phyloP scores from a whole-genome alignment of 1,140 invertebrate species.

The Halictus rubicundus region DNA sequence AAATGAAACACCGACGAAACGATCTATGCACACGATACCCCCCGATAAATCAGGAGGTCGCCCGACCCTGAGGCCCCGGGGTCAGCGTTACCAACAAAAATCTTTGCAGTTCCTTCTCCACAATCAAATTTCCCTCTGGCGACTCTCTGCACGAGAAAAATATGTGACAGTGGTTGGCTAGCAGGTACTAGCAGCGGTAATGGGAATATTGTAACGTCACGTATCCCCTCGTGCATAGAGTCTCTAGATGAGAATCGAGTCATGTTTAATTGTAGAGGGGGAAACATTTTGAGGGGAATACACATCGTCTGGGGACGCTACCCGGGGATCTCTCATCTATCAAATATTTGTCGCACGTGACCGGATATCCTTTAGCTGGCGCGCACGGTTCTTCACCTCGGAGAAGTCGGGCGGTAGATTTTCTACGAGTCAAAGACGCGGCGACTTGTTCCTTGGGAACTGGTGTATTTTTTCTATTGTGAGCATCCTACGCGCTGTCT shows the following conservation, averaged over 20 bases:
- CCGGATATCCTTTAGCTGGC: background rate
- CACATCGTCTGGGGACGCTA: too few species aligned
- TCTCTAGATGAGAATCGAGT: too few species aligned
- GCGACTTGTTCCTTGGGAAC: conserved; percentile 17
- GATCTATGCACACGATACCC: conserved; percentile 6
- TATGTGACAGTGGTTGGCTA: too few species aligned
- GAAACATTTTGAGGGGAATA: too few species aligned
- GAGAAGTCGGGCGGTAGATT: conserved; percentile 21
- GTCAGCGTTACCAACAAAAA: too few species aligned
- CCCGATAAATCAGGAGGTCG: background rate
- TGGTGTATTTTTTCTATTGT: conserved; percentile 40
- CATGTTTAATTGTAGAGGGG: too few species aligned
- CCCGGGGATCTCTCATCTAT: background rate
- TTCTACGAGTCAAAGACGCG: conserved; percentile 17
- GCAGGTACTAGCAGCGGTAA: too few species aligned
- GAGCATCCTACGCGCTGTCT: background rate
- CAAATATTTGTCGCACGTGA: background rate
- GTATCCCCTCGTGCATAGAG: too few species aligned
- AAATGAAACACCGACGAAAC: conserved; percentile 22
- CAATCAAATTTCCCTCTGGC: too few species aligned
- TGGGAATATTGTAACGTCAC: too few species aligned
- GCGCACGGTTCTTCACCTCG: background rate
- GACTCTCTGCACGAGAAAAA: too few species aligned
- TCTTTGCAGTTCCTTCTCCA: too few species aligned
- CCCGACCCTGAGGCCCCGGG: background rate